phyloP scores from a whole-genome alignment of 2,797 vertebrate species.

The Cetoscarus ocellatus region DNA sequence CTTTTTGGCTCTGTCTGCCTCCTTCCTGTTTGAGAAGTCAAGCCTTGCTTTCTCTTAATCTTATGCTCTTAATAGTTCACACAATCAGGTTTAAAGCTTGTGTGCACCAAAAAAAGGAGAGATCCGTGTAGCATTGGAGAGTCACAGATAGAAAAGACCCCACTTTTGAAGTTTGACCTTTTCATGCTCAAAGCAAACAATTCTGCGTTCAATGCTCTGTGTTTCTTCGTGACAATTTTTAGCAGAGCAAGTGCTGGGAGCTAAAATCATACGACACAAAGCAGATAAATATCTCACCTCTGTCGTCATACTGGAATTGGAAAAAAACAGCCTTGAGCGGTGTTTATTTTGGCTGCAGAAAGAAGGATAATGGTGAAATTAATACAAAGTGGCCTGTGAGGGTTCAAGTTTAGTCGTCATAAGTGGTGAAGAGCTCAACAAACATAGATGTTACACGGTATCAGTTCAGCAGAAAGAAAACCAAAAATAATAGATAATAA shows the following conservation, averaged over 20 bases:
- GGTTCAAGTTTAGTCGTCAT: not conserved
- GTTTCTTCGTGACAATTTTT: not conserved
- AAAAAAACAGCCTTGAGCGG: not conserved
- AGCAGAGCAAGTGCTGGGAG: conserved; percentile 3
- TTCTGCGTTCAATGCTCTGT: accelerated
- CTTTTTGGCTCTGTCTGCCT: not conserved
- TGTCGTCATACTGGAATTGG: not conserved
- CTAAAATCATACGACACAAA: not conserved
- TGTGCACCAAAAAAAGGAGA: not conserved
- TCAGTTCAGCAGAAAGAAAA: too few relatives aligned
- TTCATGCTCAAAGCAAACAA: not conserved
- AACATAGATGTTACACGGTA: accelerated
- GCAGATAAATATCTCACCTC: conserved; percentile 14
- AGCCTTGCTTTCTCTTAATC: not conserved
- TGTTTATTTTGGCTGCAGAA: not conserved
- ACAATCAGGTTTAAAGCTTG: not conserved
- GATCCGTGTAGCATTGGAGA: not conserved
- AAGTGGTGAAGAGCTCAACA: not conserved
- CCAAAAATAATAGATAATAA: too few relatives aligned
- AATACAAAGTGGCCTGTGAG: not conserved
- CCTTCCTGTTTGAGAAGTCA: not conserved
- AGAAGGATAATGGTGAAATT: conserved; percentile 25
- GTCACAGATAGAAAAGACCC: not conserved
- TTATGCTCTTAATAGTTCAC: too few relatives aligned
- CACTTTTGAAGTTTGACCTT: not conserved